A percentile compares a stretch with the other conserved stretches of the same genome.
Conservation (phyloP, 2,113 vertebrate species). For the Marmota flaviventris region DNA sequence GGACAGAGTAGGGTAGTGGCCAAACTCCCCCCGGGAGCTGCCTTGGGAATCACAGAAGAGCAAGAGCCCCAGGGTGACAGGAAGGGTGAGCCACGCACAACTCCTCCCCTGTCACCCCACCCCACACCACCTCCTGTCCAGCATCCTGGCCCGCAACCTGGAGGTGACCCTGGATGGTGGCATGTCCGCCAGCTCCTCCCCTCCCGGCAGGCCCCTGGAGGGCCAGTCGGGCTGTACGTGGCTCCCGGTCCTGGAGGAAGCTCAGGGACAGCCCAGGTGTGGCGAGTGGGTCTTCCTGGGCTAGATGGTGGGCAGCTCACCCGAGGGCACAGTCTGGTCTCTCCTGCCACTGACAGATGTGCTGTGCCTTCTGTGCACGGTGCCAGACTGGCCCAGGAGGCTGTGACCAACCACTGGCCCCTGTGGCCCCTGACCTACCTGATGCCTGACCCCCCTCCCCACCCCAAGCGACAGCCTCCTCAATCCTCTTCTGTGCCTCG, state of each 20-base stretch:
- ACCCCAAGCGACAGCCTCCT: too few relatives aligned
- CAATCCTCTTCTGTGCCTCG: neutral
- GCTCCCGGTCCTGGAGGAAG: neutral
- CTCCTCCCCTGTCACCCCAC: too few relatives aligned
- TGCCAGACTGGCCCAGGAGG: accelerated
- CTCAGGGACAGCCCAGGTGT: neutral
- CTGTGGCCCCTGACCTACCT: neutral
- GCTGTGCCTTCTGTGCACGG: accelerated
- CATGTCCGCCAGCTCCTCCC: neutral
- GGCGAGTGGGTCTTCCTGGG: neutral
- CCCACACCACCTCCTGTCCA: accelerated
- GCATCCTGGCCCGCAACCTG: accelerated
- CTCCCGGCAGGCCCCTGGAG: neutral
- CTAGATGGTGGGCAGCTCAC: accelerated
- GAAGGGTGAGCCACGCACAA: neutral
- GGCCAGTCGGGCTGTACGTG: neutral
- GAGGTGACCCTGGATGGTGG: neutral
- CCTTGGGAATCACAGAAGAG: neutral
- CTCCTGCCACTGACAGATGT: neutral
- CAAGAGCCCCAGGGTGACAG: neutral
- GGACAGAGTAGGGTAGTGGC: accelerated
- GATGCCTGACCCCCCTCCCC: too few relatives aligned
- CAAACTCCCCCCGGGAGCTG: too few relatives aligned
- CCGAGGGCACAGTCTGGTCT: neutral
- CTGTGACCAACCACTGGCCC: accelerated